Evolutionary conservation across 2,888 invertebrate species (phyloP), one percentile per base, ranked within the genome.

Genomic region (Cataglyphis albicans): DNA sequence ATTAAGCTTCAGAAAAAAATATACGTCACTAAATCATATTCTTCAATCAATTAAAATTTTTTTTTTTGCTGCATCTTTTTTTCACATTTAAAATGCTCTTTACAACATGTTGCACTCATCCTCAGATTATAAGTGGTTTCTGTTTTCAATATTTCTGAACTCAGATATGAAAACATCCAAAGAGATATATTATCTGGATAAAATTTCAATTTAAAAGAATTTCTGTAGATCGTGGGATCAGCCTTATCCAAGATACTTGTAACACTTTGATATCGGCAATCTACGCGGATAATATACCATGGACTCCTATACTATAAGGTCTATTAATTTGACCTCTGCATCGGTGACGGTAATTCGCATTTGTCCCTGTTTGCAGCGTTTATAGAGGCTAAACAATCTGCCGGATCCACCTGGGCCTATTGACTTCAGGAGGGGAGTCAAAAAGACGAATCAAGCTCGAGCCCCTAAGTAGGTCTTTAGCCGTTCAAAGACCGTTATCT

Each of bases 301-400:
- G 44, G 7, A 18, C 21, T 15, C 1, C 9, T 4, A 0, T 5
- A 6, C 9, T 15, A 25, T 4, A 6, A 52, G 18, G 4, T 65
- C 25, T 15, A 65, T 75, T 5, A 12, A 18, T 67, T 10, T 38
- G 55, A 67, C 67, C 25, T 35, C 21, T 65, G 38, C 65, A 25
- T 75, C 67, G 32, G 52, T 18, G 25, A 65, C 6, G 68, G 35
- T 70, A 57, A 78, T 76, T 82, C 65, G 63, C 65, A 59, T 57
- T 12, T 74, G 86, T 67, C 82, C 84, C 55, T 64, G 57, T 84
- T 84, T 35, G 21, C 48, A 21, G 25, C 25, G 38, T 10, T 68
- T 65, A 86, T 84, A 61, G 73, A 84, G 85, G 85, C 72, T 86
- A 86, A 84, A 72, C 78, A 78, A 86, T 84, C 76, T 67, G 25